phyloP scores from a whole-genome alignment of 2,888 invertebrate genomes.

The Drosophila diplacantha region DNA sequence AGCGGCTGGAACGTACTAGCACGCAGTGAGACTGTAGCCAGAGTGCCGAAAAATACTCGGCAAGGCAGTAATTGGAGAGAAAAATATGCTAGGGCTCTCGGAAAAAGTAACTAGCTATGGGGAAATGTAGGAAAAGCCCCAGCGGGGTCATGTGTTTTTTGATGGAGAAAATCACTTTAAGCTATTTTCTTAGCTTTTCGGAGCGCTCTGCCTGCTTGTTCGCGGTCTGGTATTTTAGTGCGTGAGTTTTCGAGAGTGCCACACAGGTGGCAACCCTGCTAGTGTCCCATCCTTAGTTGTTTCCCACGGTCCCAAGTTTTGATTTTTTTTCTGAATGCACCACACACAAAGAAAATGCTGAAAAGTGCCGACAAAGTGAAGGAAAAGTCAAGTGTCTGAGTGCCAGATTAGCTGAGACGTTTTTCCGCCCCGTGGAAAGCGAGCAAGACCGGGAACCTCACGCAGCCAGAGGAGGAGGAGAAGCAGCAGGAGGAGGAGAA shows the following conservation, averaged over 20 bases:
- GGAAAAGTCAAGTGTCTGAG: constrained; percentile 24
- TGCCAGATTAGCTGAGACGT: constrained; percentile 10
- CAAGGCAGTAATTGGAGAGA: too few relatives aligned
- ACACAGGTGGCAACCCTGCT: not conserved
- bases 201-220: too few relatives aligned
- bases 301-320: constrained; percentile 17
- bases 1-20: too few relatives aligned
- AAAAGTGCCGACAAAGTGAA: constrained; percentile 16
- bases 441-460: constrained; percentile 6
- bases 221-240: not conserved
- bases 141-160: too few relatives aligned
- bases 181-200: too few relatives aligned
- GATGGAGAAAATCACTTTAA: too few relatives aligned
- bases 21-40: too few relatives aligned
- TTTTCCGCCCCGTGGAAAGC: constrained; percentile 10
- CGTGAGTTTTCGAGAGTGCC: not conserved
- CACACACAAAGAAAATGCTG: constrained; percentile 34
- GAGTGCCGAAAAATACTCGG: too few relatives aligned
- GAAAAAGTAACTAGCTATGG: too few relatives aligned
- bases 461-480: constrained; percentile 19
- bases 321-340: constrained; percentile 18
- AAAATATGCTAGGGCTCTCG: too few relatives aligned
- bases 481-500: constrained; percentile 4
- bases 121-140: too few relatives aligned
- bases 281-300: constrained; percentile 4